Base-by-base conservation (phyloP, 1,140 invertebrate species). In the Metopolophium dirhodum region DNA sequence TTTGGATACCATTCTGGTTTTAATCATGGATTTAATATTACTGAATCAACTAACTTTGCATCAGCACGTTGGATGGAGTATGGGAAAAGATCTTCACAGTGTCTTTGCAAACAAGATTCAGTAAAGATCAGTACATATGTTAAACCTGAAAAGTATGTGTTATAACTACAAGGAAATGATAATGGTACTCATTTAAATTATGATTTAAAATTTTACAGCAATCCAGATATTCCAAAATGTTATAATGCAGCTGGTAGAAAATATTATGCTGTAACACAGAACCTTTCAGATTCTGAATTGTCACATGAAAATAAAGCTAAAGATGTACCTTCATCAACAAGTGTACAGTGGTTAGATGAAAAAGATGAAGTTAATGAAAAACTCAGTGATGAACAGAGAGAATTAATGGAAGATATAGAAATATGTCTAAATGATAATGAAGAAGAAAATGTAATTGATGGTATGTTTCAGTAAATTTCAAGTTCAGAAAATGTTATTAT, bases 21-120 rank as follows among this genome's bases (percentile, higher is more conserved):
- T 94, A 99, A 99, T 95, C 98, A 99, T 96, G 99, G 99, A 7
- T 99, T 99, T 94, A 99, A 99, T 95, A 99, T 98, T 95, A 99
- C 99, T 0, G 99, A 99, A 95, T 99, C 99, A 0, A 99, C 99
- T 0, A 99, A 99, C 96, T 99, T 99, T 96, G 99, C 99, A 1
- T 97, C 98, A 20, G 96, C 97, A 26, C 96, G 99, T 94, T 99
- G 99, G 99, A 97, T 99, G 20, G 99, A 99, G 95, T 99, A 99
- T 96, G 99, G 99, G 0, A 99, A 99, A 95, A 95, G 98, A 94
- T 97, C 98, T 0, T 96, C 96, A 0, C 97, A 98, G 61, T 99
- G 98, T 95, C 97, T 96, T 6, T 99, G 98, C 95, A 97, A 97
- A 94, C 97, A 97, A 94, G 98, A 99, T 95, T 98, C 98, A 96